These are phyloP conservation scores for Dicyrtomina minuta DNA, from an alignment of 2,888 invertebrate species.

Conservation along the genomic window DNA sequence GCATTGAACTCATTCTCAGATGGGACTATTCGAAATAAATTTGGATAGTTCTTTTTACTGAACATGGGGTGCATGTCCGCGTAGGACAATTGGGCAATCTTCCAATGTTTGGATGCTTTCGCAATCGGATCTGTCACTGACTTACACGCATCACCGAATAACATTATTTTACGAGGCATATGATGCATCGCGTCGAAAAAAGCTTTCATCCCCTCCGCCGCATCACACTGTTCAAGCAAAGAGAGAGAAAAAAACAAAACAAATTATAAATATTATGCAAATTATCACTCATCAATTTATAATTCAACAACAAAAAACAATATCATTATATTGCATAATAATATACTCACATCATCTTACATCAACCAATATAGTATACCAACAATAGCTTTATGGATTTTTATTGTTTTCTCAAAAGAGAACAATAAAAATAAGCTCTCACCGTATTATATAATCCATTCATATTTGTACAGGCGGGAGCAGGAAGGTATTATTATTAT, in stretches of 20 bases:
- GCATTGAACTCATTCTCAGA: conserved; percentile 95
- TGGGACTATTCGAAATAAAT: conserved; percentile 95
- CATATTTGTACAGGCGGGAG: no score
- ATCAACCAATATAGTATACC: no score
- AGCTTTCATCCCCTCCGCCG: conserved; percentile 89
- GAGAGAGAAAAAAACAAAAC: no score
- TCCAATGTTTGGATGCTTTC: conserved; percentile 95
- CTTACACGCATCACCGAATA: conserved; percentile 95
- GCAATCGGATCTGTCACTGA: conserved; percentile 96
- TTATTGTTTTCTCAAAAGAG: no score
- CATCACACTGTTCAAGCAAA: conserved; percentile 95
- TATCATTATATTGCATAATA: no score
- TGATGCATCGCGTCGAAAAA: conserved; percentile 94
- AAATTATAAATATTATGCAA: not conserved
- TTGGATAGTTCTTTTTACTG: conserved; percentile 87
- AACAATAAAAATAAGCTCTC: no score
- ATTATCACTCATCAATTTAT: no score
- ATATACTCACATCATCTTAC: no score
- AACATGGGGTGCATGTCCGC: conserved; percentile 98
- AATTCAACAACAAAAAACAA: no score
- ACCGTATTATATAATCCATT: no score
- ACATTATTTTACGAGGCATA: conserved; percentile 74
- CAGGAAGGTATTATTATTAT: no score
- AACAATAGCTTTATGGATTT: no score
- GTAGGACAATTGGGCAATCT: conserved; percentile 92